phyloP scores from a whole-genome alignment of 1,140 invertebrate genomes.

The Pogonus chalceus region DNA sequence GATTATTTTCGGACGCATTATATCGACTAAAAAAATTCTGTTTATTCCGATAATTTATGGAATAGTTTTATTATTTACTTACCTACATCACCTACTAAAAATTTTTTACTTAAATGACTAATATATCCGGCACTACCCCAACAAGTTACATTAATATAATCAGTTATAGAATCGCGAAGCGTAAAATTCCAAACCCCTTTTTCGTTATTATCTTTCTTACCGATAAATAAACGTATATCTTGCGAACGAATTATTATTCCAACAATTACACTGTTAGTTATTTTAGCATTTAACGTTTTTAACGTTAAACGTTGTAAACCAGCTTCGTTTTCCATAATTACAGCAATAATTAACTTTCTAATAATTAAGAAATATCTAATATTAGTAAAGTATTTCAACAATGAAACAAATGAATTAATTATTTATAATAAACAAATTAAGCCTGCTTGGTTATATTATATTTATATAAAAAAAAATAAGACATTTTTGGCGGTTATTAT shows the following conservation, averaged over 20 bases:
- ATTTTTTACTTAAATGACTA: constrained; percentile 42
- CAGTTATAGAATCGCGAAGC: constrained; percentile 51
- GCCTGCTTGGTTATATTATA: too few relatives aligned
- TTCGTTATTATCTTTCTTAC: constrained; percentile 8
- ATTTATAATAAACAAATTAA: too few relatives aligned
- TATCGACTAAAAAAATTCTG: constrained; percentile 43
- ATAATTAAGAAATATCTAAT: too few relatives aligned
- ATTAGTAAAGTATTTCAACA: too few relatives aligned
- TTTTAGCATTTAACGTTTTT: not conserved
- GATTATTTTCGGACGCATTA: constrained; percentile 46
- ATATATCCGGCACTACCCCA: constrained; percentile 54
- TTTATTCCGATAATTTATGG: constrained; percentile 7
- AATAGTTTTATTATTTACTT: constrained; percentile 19
- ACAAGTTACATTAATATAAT: constrained; percentile 56
- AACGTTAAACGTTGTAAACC: not conserved
- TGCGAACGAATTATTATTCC: not conserved
- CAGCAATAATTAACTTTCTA: too few relatives aligned
- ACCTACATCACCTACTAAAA: constrained; percentile 55
- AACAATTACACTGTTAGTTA: not conserved
- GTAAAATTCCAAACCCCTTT: constrained; percentile 59
- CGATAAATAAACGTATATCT: not conserved
- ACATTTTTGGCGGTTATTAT: too few relatives aligned
- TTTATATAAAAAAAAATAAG: too few relatives aligned
- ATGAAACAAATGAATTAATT: too few relatives aligned
- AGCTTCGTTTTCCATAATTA: too few relatives aligned